Evolutionary conservation across 1,140 invertebrate species (phyloP).

Genomic region (Euura saliciscinereae): DNA sequence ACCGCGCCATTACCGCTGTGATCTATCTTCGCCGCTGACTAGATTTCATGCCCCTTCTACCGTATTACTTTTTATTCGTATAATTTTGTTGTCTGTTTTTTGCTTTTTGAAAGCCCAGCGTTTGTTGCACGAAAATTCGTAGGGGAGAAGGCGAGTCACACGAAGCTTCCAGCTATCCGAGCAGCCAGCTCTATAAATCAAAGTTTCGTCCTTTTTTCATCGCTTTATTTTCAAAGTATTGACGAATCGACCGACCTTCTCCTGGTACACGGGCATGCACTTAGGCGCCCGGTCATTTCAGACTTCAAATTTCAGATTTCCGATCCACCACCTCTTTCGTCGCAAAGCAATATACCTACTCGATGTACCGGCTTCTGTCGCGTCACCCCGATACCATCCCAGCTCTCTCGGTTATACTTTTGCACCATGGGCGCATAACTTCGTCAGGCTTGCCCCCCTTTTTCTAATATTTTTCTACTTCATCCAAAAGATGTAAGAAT

Average conservation of each 20-base stretch:
- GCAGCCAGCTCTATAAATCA: not conserved
- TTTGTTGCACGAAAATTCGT: too few relatives aligned
- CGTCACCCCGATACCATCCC: too few relatives aligned
- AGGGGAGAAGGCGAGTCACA: not conserved
- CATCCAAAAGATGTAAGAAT: too few relatives aligned
- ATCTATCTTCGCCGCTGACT: not conserved
- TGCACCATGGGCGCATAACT: too few relatives aligned
- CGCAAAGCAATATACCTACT: too few relatives aligned
- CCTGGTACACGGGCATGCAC: not conserved
- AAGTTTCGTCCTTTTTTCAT: not conserved
- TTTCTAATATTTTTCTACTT: too few relatives aligned
- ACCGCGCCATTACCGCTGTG: not conserved
- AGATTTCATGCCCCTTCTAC: not conserved
- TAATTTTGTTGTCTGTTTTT: not conserved
- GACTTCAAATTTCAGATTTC: not conserved
- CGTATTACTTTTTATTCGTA: not conserved
- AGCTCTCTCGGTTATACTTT: too few relatives aligned
- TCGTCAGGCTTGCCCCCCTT: too few relatives aligned
- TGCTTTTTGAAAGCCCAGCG: too few relatives aligned
- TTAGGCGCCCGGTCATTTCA: not conserved
- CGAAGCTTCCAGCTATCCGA: not conserved
- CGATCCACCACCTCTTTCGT: too few relatives aligned
- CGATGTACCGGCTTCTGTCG: too few relatives aligned
- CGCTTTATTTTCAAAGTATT: conserved; percentile 1
- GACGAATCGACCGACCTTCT: not conserved